phyloP scores from a whole-genome alignment of 2,113 vertebrate species.

The Brienomyrus brachyistius region DNA sequence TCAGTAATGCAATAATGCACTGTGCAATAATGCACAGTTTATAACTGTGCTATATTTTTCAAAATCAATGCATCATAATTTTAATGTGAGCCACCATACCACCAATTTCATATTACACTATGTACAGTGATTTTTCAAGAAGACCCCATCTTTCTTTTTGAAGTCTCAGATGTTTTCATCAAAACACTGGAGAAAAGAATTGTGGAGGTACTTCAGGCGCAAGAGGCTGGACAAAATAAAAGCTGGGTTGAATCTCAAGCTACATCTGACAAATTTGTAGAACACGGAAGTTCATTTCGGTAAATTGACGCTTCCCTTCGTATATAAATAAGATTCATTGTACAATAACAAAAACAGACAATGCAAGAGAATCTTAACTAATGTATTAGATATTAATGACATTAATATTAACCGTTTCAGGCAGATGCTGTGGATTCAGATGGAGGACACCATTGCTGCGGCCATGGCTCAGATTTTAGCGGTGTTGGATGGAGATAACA shows the following conservation, averaged over 20 bases:
- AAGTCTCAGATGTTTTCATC: constrained; percentile 26
- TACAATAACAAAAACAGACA: not conserved
- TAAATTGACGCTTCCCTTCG: constrained; percentile 3
- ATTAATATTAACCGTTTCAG: constrained; percentile 9
- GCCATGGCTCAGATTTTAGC: constrained; percentile 35
- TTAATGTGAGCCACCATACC: not conserved
- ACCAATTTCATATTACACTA: not conserved
- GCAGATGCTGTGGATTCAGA: constrained; percentile 35
- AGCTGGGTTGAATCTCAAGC: constrained; percentile 32
- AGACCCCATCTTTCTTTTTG: not conserved
- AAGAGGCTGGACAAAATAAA: constrained; percentile 18
- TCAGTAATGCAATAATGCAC: not conserved
- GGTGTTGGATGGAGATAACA: constrained; percentile 37
- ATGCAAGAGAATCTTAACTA: not conserved
- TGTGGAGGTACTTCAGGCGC: constrained; percentile 11
- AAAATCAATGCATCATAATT: not conserved
- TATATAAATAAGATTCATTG: not conserved
- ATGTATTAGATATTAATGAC: not conserved
- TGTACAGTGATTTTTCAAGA: not conserved
- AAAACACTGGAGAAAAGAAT: constrained; percentile 24
- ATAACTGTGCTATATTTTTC: not conserved
- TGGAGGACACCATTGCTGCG: constrained; percentile 32
- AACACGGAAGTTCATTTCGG: constrained; percentile 36
- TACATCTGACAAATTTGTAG: constrained; percentile 21
- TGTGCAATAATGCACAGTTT: no score